Base-by-base conservation (phyloP, 2,888 invertebrate species). In the Rotaria macrura region DNA sequence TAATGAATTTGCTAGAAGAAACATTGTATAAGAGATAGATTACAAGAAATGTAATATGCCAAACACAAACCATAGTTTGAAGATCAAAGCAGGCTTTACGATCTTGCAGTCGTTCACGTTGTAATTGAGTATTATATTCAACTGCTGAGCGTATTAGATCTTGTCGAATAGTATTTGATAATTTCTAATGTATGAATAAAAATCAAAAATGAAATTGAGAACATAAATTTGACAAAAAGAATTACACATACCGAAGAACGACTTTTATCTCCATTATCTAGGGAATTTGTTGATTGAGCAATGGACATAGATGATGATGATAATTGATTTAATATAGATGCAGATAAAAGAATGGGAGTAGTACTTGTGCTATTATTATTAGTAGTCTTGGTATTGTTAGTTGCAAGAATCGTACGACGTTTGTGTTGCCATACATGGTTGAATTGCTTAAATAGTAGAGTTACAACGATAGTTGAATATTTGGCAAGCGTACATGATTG, bases 121-220 rank as follows among this genome's bases (percentile, higher is more conserved):
- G 96, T 88, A 96, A 93, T 87, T 93, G 94, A 14, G 94, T 92
- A 92, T 98, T 99, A 94, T 95, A 98, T 88, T 95, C 94, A 83
- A 95, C 93, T 3, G 90, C 89, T 25, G 90, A 89, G 85, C 89
- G 89, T 84, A 90, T 89, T 10, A 90, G 14, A 6, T 79, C 79
- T n/a, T 43, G 79, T 40, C 79, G 79, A 43, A 79, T n/a, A 38
- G 34, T 65, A 65, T 65, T 65, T 14, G 65, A 20, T 29, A 34
- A 34, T 65, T 65, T 65, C 65, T 65, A 65, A 34, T 20, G n/a
- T n/a, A n/a, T n/a, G n/a, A n/a, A n/a, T n/a, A n/a, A n/a, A n/a
- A n/a, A n/a, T n/a, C n/a, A n/a, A 34, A 34, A 52, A 52, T 23
- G 5, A 23, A 23, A 52, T 23, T 9, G 23, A 49, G 17, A 49